Evolutionary conservation across 2,797 vertebrate genomes (phyloP).

Genomic region (Rhinoraja longicauda): DNA sequence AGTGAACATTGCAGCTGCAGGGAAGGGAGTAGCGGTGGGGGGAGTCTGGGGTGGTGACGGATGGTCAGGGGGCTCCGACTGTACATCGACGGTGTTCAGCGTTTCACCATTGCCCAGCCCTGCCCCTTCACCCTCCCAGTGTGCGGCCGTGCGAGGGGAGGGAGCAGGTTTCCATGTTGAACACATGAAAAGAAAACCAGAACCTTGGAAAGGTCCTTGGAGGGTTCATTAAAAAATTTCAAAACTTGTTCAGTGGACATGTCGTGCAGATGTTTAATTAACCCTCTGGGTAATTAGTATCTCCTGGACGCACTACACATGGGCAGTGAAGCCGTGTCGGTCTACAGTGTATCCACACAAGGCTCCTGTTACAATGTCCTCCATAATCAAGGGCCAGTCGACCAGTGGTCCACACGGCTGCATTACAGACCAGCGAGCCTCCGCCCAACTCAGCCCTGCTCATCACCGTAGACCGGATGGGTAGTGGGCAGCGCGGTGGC

Average conservation of each 20-base stretch:
- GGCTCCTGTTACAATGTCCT: neutral
- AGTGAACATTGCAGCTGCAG: too few species aligned
- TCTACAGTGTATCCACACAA: neutral
- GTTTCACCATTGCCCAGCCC: neutral
- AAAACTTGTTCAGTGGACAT: neutral
- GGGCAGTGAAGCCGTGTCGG: neutral
- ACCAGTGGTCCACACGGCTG: too few species aligned
- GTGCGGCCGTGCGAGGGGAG: neutral
- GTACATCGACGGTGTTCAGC: neutral
- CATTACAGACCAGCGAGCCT: too few species aligned
- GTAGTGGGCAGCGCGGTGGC: too few species aligned
- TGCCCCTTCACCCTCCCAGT: neutral
- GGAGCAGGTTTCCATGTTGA: neutral
- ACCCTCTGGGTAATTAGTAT: conserved; percentile 17
- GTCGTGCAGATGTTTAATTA: conserved; percentile 18
- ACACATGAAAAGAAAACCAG: neutral
- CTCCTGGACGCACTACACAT: neutral
- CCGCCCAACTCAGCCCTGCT: too few species aligned
- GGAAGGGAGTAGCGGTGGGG: too few species aligned
- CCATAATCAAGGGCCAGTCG: too few species aligned
- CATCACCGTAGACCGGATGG: too few species aligned
- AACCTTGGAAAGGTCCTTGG: neutral
- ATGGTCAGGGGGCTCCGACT: neutral
- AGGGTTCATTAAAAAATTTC: conserved; percentile 30
- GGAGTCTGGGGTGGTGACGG: too few species aligned